Percentiles rank a stretch among this genome's conserved stretches.
Evolutionary conservation across 2,113 vertebrate genomes (phyloP).

Genomic region (Diglossa brunneiventris): DNA sequence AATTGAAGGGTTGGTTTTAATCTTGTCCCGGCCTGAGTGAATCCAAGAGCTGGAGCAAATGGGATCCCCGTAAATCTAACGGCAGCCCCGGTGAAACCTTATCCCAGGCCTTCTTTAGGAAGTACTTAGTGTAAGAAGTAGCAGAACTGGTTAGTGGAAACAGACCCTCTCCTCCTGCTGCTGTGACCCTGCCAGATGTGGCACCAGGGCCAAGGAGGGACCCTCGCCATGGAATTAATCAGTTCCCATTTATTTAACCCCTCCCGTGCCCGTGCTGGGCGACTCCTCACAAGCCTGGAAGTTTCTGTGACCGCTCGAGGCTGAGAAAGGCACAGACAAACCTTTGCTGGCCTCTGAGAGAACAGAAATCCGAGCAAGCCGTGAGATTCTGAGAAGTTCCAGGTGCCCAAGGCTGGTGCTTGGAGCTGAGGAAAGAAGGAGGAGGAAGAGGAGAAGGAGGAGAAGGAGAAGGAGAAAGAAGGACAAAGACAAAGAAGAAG

Average conservation of each 20-base stretch:
- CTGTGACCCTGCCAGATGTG: slow-evolving; percentile 27
- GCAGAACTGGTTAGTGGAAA: slow-evolving; percentile 63
- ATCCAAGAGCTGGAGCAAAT: slow-evolving; percentile 55
- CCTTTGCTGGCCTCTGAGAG: neutral
- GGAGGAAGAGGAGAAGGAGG: fast-evolving
- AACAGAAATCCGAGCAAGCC: neutral
- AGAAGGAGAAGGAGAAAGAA: fast-evolving
- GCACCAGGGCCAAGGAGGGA: neutral
- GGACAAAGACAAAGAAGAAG: neutral
- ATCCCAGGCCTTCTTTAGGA: slow-evolving; percentile 49
- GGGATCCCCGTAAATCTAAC: slow-evolving; percentile 60
- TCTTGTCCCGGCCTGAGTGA: slow-evolving; percentile 54
- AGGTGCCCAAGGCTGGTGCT: neutral
- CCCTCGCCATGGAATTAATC: neutral
- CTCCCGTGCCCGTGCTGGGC: neutral
- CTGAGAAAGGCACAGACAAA: neutral
- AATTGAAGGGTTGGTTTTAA: slow-evolving; percentile 67
- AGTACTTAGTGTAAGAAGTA: slow-evolving; percentile 67
- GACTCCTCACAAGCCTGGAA: neutral
- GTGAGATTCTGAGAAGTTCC: fast-evolving
- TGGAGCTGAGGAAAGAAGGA: neutral
- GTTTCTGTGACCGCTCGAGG: neutral
- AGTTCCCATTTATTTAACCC: slow-evolving; percentile 55
- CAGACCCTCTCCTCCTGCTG: slow-evolving; percentile 27
- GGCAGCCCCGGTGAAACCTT: slow-evolving; percentile 61